These are phyloP conservation scores for Drosophila albomicans DNA, from an alignment of 1,140 invertebrate genomes.

Conservation along the genomic window DNA sequence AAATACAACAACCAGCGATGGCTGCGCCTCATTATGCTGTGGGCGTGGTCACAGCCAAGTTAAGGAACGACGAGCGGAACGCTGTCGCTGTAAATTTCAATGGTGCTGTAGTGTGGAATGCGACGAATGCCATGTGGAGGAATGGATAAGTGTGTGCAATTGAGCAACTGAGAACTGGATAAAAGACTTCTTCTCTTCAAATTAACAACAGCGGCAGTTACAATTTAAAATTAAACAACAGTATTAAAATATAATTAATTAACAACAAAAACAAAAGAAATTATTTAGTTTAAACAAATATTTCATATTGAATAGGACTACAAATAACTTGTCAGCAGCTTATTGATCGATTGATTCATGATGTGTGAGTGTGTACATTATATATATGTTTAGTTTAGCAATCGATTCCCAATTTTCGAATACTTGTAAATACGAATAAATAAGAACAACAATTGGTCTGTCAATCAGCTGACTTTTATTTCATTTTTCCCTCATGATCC, in stretches of 20 bases:
- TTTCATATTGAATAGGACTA: constrained; percentile 38
- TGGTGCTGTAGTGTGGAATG: constrained; percentile 97
- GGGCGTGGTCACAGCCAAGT: constrained; percentile 95
- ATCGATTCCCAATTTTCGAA: constrained; percentile 52
- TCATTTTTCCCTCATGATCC: neutral
- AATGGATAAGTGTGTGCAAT: constrained; percentile 94
- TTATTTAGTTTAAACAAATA: constrained; percentile 35
- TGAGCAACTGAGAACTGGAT: constrained; percentile 73
- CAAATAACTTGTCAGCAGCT: constrained; percentile 10
- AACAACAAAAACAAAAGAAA: constrained; percentile 25
- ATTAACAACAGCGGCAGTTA: constrained; percentile 40
- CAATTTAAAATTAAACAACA: constrained; percentile 34
- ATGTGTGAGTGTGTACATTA: constrained; percentile 28
- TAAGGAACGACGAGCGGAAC: constrained; percentile 90
- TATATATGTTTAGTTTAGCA: constrained; percentile 56
- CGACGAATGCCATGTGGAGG: constrained; percentile 92
- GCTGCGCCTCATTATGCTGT: constrained; percentile 95
- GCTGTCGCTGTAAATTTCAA: constrained; percentile 95
- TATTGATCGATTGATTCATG: constrained; percentile 30
- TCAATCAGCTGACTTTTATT: constrained; percentile 78
- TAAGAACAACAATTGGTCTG: constrained; percentile 76
- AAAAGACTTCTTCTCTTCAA: constrained; percentile 54
- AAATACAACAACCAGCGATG: constrained; percentile 89
- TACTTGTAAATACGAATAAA: constrained; percentile 78
- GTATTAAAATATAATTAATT: constrained; percentile 61